Evolutionary conservation across 2,888 invertebrate genomes (phyloP), one percentile per base, ranked within the genome.

Genomic region (Timandra comae): DNA sequence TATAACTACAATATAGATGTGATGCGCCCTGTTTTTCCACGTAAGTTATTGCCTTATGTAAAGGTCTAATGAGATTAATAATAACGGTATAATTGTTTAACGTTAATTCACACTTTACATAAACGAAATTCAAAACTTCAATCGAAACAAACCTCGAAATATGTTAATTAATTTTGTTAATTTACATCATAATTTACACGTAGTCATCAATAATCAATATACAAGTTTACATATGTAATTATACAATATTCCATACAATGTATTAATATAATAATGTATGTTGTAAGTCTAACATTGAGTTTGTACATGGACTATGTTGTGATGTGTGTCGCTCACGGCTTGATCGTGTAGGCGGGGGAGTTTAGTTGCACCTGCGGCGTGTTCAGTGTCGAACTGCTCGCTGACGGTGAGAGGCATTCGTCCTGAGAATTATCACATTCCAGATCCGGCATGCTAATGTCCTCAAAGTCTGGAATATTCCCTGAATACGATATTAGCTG

Each of bases 401-500:
- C 65, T 9, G 54, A 46, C 12, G 76, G 19, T 33, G 69, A 61
- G 39, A 56, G 19, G 33, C 52, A 55, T 11, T 49, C 50, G n/a
- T 72, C 78, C 52, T 70, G 69, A 23, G 76, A 68, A 49, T 66
- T 60, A 21, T 75, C 77, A 29, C 57, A 69, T 49, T 79, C 78
- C 63, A 85, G 50, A 38, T 77, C 77, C 31, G 81, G 76, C 52
- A 84, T 67, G 51, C 52, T 67, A 54, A 86, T 81, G 60, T 82
- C 84, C 59, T 79, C 85, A 71, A 87, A 82, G 77, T 85, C 84
- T 70, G 86, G 85, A 72, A 82, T 75, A 79, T 74, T 80, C 51
- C 82, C 84, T 77, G 84, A 80, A 78, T 86, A 86, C 67, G 86
- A 86, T 48, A 86, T 86, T 65, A 87, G 72, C 77, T 87, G 84